These are phyloP conservation scores for Diachrysia chrysitis DNA, from an alignment of 2,888 invertebrate genomes.

Conservation along the genomic window DNA sequence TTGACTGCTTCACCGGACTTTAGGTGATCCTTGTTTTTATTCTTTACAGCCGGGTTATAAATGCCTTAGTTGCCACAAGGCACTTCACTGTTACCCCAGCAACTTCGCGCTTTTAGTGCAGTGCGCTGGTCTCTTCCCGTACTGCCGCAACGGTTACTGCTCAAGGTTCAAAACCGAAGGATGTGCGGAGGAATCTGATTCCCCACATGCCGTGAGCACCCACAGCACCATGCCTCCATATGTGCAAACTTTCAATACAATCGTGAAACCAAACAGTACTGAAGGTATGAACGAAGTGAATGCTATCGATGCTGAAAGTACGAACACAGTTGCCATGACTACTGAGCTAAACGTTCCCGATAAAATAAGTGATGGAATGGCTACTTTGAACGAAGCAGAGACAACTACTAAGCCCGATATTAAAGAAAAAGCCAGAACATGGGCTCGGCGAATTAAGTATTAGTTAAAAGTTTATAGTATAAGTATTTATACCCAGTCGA, in stretches of 20 bases:
- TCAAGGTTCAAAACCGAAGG: slow-evolving; percentile 61
- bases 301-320: slow-evolving; percentile 24
- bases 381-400: not conserved
- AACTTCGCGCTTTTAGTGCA: slow-evolving; percentile 66
- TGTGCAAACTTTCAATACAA: slow-evolving; percentile 20
- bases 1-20: no score
- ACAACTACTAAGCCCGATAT: not conserved
- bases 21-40: no score
- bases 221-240: slow-evolving; percentile 33
- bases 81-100: slow-evolving; percentile 67
- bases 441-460: slow-evolving; percentile 5
- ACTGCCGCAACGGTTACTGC: slow-evolving; percentile 68
- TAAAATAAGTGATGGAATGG: slow-evolving; percentile 8
- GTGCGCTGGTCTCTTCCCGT: slow-evolving; percentile 65
- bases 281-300: slow-evolving; percentile 5
- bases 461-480: not conserved
- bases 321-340: slow-evolving; percentile 11
- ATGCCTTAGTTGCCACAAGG: slow-evolving; percentile 63
- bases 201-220: slow-evolving; percentile 13
- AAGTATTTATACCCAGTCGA: not conserved
- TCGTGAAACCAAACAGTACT: slow-evolving; percentile 13
- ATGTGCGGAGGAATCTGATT: slow-evolving; percentile 52
- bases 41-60: slow-evolving; percentile 67
- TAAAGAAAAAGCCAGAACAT: slow-evolving; percentile 19
- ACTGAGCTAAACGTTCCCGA: slow-evolving; percentile 17